Conservation (phyloP, 2,113 vertebrate genomes). For the Mormyrus lacerda region DNA sequence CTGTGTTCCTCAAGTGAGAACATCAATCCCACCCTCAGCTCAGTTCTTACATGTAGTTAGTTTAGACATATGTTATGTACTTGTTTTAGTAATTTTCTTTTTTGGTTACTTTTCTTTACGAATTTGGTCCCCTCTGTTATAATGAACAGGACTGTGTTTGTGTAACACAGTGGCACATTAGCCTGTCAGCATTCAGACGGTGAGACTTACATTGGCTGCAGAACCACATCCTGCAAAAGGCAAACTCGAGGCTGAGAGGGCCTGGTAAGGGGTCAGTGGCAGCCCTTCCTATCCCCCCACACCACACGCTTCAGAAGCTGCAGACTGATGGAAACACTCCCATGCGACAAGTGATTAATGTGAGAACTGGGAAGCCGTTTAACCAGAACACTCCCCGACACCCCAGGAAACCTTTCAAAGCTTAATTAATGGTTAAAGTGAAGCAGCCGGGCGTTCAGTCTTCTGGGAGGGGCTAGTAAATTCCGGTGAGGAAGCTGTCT, state of each 20-base stretch:
- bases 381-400: slow-evolving; percentile 37
- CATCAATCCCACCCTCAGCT: not conserved
- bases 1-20: not conserved
- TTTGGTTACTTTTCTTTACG: not conserved
- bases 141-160: not conserved
- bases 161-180: not conserved
- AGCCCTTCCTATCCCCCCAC: slow-evolving; percentile 34
- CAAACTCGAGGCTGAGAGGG: not conserved
- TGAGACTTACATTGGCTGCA: not conserved
- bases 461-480: not conserved
- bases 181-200: not conserved
- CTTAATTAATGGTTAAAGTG: slow-evolving; percentile 47
- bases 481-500: not conserved
- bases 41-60: not conserved
- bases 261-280: slow-evolving; percentile 32
- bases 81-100: not conserved
- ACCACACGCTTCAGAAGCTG: slow-evolving; percentile 34
- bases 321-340: slow-evolving; percentile 38
- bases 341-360: slow-evolving; percentile 42
- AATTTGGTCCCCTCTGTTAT: not conserved
- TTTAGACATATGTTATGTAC: not conserved
- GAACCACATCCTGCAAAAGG: not conserved
- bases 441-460: slow-evolving; percentile 19
- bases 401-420: slow-evolving; percentile 33
- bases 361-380: slow-evolving; percentile 38